A percentile compares a stretch with the other conserved stretches of the same genome.
phyloP scores from a whole-genome alignment of 2,888 invertebrate genomes.

The Caenorhabditis auriculariae region DNA sequence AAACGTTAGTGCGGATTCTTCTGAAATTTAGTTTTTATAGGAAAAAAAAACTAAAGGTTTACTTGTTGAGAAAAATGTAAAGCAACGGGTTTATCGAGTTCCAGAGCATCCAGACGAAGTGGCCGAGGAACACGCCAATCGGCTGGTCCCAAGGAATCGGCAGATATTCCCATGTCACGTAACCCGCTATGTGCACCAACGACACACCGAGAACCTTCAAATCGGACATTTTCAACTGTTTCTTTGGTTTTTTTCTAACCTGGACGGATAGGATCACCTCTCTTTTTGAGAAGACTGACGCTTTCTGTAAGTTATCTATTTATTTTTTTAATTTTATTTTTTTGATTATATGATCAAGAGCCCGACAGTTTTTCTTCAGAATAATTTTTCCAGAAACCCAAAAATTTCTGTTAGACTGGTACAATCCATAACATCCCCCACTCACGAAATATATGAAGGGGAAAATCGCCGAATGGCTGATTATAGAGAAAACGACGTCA shows the following conservation, averaged over 20 bases:
- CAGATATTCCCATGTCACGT: conserved; percentile 38
- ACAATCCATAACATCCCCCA: too few species aligned
- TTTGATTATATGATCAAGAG: background rate
- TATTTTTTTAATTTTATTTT: background rate
- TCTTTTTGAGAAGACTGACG: conserved; percentile 26
- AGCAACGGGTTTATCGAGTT: conserved; percentile 35
- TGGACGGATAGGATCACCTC: conserved; percentile 35
- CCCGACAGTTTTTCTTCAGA: background rate
- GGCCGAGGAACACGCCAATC: conserved; percentile 34
- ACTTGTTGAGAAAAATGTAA: conserved; percentile 36
- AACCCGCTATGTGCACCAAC: conserved; percentile 32
- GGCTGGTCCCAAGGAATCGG: conserved; percentile 32
- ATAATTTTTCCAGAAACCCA: background rate
- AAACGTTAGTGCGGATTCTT: too few species aligned
- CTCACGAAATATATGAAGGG: conserved; percentile 27
- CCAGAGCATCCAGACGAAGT: conserved; percentile 46
- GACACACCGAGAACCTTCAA: conserved; percentile 24
- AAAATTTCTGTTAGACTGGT: background rate
- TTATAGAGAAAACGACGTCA: conserved; percentile 26
- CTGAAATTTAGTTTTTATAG: too few species aligned
- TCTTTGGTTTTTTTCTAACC: background rate
- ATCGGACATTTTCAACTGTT: too few species aligned
- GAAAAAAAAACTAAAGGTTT: too few species aligned
- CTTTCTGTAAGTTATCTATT: conserved; percentile 19
- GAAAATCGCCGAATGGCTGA: conserved; percentile 30